These are phyloP conservation scores for Drosophila parthenogenetica DNA, from an alignment of 2,888 invertebrate genomes.

Conservation along the genomic window DNA sequence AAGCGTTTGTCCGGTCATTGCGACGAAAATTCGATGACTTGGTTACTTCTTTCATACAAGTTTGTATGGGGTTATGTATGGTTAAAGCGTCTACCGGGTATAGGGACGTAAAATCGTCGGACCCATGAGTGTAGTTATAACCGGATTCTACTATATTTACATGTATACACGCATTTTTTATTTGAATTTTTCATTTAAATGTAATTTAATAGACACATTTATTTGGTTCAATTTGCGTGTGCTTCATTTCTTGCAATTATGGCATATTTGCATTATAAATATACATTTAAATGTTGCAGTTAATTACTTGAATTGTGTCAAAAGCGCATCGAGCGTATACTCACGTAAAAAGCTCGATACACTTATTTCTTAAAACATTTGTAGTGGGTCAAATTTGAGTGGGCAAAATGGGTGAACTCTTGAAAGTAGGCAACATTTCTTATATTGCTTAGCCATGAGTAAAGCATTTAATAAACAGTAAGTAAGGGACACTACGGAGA, in stretches of 20 bases:
- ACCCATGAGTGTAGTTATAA: no score
- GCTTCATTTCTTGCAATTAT: conserved; percentile 21
- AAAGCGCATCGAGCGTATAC: neutral
- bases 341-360: neutral
- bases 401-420: conserved; percentile 17
- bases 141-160: no score
- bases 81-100: no score
- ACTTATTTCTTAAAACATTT: neutral
- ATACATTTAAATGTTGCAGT: conserved; percentile 18
- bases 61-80: no score
- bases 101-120: no score
- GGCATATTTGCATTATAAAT: conserved; percentile 28
- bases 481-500: neutral
- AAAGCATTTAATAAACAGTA: conserved; percentile 16
- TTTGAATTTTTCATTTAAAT: neutral
- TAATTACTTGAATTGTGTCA: conserved; percentile 29
- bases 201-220: conserved; percentile 6
- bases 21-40: no score
- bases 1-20: no score
- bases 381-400: conserved; percentile 10
- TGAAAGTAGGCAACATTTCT: conserved; percentile 56
- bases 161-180: neutral
- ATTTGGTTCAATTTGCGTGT: conserved; percentile 1
- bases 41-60: no score
- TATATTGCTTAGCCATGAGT: conserved; percentile 26